Percentiles rank a stretch among this genome's conserved stretches.
Conservation (phyloP, 2,888 invertebrate genomes). For the Zygogramma bicolorata region DNA sequence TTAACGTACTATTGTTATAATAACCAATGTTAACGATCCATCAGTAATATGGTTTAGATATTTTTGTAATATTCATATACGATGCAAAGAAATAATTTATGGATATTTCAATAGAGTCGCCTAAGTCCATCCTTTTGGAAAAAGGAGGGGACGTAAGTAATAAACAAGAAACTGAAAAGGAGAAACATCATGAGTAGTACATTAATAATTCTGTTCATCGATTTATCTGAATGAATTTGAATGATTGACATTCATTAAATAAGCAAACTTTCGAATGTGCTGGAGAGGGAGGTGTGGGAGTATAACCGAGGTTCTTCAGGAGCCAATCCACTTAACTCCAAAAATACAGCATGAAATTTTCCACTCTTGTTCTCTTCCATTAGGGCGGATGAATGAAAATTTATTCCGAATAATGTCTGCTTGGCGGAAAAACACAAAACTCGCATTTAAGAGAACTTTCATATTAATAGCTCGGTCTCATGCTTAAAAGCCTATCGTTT, state of each 20-base stretch:
- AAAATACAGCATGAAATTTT: not conserved
- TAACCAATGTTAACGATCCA: too few species aligned
- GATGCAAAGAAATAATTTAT: too few species aligned
- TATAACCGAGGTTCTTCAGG: not conserved
- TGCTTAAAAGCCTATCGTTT: constrained; percentile 11
- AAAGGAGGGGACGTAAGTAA: too few species aligned
- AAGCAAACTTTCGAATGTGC: not conserved
- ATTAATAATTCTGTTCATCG: too few species aligned
- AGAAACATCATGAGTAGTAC: too few species aligned
- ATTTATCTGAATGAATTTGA: too few species aligned
- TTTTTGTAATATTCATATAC: too few species aligned
- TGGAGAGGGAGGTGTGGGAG: not conserved
- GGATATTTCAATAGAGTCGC: too few species aligned
- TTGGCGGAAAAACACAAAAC: constrained; percentile 29
- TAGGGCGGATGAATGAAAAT: constrained; percentile 19
- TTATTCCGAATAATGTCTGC: constrained; percentile 11
- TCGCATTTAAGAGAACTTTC: constrained; percentile 55
- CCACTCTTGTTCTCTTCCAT: not conserved
- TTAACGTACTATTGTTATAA: too few species aligned
- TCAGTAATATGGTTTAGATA: too few species aligned
- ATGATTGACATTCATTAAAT: not conserved
- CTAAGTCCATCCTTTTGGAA: too few species aligned
- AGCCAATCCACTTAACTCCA: not conserved
- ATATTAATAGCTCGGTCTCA: constrained; percentile 50
- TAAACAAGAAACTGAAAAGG: too few species aligned